A percentile compares a stretch with the other conserved stretches of the same genome.
These are phyloP conservation scores for Poeciliopsis presidionis DNA, from an alignment of 2,797 vertebrate genomes.

Conservation along the genomic window DNA sequence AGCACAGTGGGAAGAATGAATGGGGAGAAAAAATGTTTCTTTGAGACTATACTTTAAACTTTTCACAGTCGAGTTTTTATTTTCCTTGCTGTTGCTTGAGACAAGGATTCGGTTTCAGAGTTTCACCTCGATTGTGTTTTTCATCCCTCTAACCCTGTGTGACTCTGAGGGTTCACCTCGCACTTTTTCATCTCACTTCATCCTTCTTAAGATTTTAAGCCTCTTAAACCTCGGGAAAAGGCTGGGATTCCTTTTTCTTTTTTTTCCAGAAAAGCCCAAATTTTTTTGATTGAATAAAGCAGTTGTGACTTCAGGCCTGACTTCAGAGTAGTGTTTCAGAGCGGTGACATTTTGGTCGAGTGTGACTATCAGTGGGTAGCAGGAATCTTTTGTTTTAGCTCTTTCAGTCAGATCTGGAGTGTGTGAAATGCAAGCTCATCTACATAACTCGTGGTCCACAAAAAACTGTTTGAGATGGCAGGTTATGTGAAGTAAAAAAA, in stretches of 20 bases:
- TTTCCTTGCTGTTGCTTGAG: background rate
- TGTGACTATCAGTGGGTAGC: background rate
- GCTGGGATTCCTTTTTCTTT: background rate
- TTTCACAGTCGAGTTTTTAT: background rate
- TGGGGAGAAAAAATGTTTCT: background rate
- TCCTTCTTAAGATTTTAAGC: conserved; percentile 8
- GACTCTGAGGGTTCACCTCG: background rate
- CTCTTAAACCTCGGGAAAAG: conserved; percentile 21
- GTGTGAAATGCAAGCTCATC: background rate
- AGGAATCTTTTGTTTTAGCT: background rate
- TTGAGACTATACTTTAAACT: conserved; percentile 14
- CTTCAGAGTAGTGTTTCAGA: background rate
- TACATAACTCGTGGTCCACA: background rate
- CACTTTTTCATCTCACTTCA: conserved; percentile 6
- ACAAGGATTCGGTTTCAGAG: conserved; percentile 8
- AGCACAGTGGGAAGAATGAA: background rate
- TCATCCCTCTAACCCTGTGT: background rate
- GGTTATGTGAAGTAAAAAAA: background rate
- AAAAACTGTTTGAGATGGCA: background rate
- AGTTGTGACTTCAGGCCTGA: background rate
- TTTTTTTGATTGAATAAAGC: conserved; percentile 21
- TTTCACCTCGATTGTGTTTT: background rate
- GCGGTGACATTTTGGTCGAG: background rate
- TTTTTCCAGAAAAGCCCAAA: background rate
- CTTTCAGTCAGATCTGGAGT: background rate